Conservation (phyloP, 2,113 vertebrate species). For the Tichodroma muraria region DNA sequence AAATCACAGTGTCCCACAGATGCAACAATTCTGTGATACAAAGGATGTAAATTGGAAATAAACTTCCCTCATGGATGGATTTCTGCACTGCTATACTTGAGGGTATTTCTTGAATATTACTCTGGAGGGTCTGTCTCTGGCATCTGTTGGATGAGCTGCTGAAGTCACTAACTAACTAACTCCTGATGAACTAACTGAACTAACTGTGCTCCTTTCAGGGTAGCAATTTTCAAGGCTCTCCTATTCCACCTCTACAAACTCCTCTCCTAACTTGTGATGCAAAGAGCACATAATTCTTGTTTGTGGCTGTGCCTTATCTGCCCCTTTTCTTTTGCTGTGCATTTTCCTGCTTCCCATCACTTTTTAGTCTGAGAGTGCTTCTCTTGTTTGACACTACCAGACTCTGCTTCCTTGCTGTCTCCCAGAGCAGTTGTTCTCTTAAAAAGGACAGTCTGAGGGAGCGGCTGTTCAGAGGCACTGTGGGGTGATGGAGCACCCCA, state of each 20-base stretch:
- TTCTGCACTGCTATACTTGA: not conserved
- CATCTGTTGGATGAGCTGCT: not conserved
- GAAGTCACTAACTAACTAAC: no score
- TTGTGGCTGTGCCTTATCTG: not conserved
- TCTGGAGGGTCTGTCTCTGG: not conserved
- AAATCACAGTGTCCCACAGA: not conserved
- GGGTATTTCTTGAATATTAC: not conserved
- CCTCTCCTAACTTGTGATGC: not conserved
- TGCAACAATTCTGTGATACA: not conserved
- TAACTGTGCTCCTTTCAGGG: not conserved
- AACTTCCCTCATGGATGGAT: not conserved
- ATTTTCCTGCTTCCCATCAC: not conserved
- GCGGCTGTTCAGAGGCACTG: not conserved
- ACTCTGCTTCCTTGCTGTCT: not conserved
- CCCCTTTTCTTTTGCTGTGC: not conserved
- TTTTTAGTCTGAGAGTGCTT: not conserved
- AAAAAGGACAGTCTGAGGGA: not conserved
- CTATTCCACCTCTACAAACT: not conserved
- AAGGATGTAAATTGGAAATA: not conserved
- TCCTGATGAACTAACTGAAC: no score
- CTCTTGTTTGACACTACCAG: not conserved
- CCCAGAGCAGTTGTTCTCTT: not conserved
- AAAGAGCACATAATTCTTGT: not conserved
- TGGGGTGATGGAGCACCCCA: rapidly evolving
- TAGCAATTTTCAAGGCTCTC: not conserved